These are phyloP conservation scores for Musca vetustissima DNA, from an alignment of 1,140 invertebrate genomes.

Conservation along the genomic window DNA sequence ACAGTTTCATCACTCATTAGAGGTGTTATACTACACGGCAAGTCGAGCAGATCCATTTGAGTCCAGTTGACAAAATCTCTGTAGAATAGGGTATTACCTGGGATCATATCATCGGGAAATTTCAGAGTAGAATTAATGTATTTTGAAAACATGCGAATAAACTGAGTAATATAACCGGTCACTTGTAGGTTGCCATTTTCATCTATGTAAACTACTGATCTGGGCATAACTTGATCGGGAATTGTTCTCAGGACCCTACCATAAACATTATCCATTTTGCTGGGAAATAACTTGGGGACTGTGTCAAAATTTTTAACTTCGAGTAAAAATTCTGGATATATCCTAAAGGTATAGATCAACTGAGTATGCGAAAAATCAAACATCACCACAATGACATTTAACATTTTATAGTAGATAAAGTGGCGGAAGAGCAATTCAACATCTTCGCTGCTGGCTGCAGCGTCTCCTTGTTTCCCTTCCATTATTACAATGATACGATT, in stretches of 20 bases:
- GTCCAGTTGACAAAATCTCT: conserved; percentile 3
- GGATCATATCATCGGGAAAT: neutral
- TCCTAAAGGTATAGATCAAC: neutral
- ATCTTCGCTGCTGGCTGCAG: too few relatives aligned
- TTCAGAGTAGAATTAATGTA: conserved; percentile 5
- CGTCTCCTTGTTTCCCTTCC: neutral
- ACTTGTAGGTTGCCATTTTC: neutral
- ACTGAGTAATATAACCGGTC: conserved; percentile 12
- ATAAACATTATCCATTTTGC: conserved; percentile 4
- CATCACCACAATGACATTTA: conserved; percentile 4
- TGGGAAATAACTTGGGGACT: neutral
- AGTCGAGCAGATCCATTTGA: conserved; percentile 1
- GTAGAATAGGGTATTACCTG: conserved; percentile 1
- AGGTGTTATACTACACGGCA: neutral
- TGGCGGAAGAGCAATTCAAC: too few relatives aligned
- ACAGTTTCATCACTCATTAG: neutral
- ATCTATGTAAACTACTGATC: conserved; percentile 6
- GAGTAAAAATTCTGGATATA: neutral
- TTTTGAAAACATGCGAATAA: neutral
- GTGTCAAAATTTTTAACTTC: neutral
- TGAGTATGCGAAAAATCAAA: neutral
- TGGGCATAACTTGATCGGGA: conserved; percentile 13
- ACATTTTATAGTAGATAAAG: conserved; percentile 1
- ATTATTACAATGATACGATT: neutral
- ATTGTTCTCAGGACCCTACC: neutral